phyloP scores from a whole-genome alignment of 1,140 invertebrate species.

The Drosophila grimshawi region DNA sequence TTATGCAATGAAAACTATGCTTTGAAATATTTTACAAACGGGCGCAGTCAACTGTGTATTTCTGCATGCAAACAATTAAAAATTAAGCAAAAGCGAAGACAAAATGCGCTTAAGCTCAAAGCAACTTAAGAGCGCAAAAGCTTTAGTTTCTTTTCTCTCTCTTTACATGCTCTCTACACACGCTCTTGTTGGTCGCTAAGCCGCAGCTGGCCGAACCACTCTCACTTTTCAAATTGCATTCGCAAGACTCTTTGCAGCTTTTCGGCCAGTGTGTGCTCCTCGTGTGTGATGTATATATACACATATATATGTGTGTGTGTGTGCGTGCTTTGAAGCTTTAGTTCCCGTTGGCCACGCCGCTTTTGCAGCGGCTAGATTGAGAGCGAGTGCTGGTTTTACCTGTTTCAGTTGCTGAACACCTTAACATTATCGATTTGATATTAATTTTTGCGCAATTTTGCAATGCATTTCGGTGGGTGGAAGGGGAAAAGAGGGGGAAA shows the following conservation, averaged over 20 bases:
- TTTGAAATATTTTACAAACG: not conserved
- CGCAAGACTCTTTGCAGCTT: conserved; percentile 17
- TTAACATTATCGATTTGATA: conserved; percentile 79
- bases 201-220: conserved; percentile 46
- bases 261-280: not conserved
- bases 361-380: conserved; percentile 41
- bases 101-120: conserved; percentile 35
- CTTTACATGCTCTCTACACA: too few species aligned
- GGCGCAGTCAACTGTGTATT: conserved; percentile 49
- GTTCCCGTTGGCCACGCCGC: conserved; percentile 71
- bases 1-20: conserved; percentile 52
- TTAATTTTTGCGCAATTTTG: conserved; percentile 71
- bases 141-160: not conserved
- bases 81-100: conserved; percentile 53
- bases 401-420: conserved; percentile 60
- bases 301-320: not conserved
- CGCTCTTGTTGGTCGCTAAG: not conserved
- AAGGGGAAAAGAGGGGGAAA: not conserved
- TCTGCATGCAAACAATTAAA: conserved; percentile 76
- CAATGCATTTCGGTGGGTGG: conserved; percentile 35
- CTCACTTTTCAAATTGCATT: conserved; percentile 56
- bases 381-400: conserved; percentile 71
- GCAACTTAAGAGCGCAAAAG: conserved; percentile 26
- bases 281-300: not conserved
- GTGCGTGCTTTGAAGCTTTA: conserved; percentile 50